phyloP scores from a whole-genome alignment of 2,888 invertebrate species.

The Cinara cedri region DNA sequence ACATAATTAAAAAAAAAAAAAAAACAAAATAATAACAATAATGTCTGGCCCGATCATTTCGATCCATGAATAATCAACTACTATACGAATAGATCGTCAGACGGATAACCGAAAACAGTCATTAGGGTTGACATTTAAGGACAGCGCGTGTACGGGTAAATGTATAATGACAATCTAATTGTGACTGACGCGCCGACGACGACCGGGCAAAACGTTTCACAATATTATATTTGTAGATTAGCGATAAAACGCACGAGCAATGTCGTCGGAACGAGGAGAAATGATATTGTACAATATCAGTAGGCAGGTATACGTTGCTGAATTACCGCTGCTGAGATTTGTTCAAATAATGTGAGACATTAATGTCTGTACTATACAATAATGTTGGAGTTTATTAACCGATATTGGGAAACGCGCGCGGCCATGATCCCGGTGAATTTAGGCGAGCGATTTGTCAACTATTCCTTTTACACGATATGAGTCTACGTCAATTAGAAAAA shows the following conservation, averaged over 20 bases:
- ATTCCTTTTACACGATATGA: background rate
- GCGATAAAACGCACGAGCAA: background rate
- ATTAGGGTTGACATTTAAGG: background rate
- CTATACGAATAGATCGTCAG: background rate
- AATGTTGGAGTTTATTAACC: background rate
- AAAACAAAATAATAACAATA: background rate
- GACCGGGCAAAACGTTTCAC: background rate
- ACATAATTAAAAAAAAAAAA: too few species aligned
- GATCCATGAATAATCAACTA: too few species aligned
- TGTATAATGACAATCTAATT: background rate
- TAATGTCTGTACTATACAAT: background rate
- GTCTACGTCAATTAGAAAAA: background rate
- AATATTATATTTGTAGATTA: background rate
- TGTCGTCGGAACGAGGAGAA: conserved; percentile 16
- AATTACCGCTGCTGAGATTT: background rate
- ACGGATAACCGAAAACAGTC: background rate
- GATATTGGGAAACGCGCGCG: background rate
- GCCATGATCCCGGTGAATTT: conserved; percentile 18
- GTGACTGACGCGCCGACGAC: background rate
- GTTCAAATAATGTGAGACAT: background rate
- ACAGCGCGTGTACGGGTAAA: background rate
- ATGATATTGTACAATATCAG: background rate
- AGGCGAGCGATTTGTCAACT: background rate
- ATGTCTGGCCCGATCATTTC: background rate
- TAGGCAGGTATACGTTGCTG: background rate